Percentiles rank a stretch among this genome's conserved stretches.
Evolutionary conservation across 2,113 vertebrate species (phyloP).

Genomic region (Pachycephala philippinensis): DNA sequence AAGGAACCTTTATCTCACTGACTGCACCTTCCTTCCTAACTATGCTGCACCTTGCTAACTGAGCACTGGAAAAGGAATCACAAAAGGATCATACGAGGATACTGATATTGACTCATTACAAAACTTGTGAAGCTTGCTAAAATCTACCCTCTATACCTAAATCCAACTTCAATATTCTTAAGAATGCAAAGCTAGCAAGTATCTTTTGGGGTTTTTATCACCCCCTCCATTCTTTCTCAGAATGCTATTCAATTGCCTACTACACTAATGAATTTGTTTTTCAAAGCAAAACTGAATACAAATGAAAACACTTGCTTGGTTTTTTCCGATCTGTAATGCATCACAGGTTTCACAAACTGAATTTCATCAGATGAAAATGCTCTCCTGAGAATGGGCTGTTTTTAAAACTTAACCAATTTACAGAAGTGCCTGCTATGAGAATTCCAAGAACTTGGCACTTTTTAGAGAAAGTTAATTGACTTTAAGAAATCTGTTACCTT

Average conservation of each 20-base stretch:
- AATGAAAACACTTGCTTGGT: neutral
- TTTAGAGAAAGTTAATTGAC: neutral
- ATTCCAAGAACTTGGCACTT: neutral
- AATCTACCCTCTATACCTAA: neutral
- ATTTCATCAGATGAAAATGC: neutral
- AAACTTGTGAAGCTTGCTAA: neutral
- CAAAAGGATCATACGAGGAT: neutral
- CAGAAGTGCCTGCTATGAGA: neutral
- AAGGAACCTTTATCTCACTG: neutral
- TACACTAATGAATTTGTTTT: neutral
- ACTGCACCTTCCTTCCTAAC: neutral
- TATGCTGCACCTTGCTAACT: neutral
- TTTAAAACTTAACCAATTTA: neutral
- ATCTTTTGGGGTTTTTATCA: neutral
- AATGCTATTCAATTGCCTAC: neutral
- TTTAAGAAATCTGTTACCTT: conserved; percentile 73
- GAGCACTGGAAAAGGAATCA: neutral
- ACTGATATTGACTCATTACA: neutral
- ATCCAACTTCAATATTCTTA: neutral
- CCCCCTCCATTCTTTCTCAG: neutral
- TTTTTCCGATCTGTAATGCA: neutral
- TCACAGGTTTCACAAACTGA: neutral
- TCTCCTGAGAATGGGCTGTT: neutral
- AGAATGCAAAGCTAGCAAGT: neutral
- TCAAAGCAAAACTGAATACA: neutral